Conservation (phyloP, 2,888 invertebrate species). For the Chloroclysta siterata region DNA sequence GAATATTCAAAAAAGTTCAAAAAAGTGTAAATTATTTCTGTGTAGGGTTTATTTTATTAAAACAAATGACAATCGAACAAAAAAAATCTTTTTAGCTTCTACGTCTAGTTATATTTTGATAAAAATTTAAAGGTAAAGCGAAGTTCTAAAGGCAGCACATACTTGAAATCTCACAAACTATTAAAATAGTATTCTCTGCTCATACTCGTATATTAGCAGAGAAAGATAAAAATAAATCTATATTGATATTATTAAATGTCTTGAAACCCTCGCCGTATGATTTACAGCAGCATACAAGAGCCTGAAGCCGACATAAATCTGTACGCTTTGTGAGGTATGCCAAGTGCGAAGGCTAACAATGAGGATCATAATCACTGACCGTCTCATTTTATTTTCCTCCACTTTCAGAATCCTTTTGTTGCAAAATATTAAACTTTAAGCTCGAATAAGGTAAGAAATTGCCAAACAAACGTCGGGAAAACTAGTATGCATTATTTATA, state of each 20-base stretch:
- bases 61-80: too few relatives aligned
- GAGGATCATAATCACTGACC: conserved; percentile 44
- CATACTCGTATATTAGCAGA: background rate
- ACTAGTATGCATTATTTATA: conserved; percentile 16
- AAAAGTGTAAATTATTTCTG: too few relatives aligned
- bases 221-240: background rate
- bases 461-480: background rate
- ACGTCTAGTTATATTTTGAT: too few relatives aligned
- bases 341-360: conserved; percentile 46
- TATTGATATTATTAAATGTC: conserved; percentile 25
- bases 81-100: too few relatives aligned
- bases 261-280: conserved; percentile 44
- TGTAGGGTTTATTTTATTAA: too few relatives aligned
- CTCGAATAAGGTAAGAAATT: conserved; percentile 6
- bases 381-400: conserved; percentile 42
- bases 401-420: conserved; percentile 26
- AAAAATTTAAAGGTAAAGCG: too few relatives aligned
- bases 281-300: conserved; percentile 54
- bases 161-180: background rate
- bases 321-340: conserved; percentile 46
- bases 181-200: background rate
- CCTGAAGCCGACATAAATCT: conserved; percentile 42
- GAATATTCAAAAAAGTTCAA: too few relatives aligned
- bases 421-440: conserved; percentile 14
- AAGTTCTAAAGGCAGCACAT: too few relatives aligned